A percentile compares a stretch with the other conserved stretches of the same genome.
phyloP scores from a whole-genome alignment of 2,113 vertebrate genomes.

The Spilogale gracilis region DNA sequence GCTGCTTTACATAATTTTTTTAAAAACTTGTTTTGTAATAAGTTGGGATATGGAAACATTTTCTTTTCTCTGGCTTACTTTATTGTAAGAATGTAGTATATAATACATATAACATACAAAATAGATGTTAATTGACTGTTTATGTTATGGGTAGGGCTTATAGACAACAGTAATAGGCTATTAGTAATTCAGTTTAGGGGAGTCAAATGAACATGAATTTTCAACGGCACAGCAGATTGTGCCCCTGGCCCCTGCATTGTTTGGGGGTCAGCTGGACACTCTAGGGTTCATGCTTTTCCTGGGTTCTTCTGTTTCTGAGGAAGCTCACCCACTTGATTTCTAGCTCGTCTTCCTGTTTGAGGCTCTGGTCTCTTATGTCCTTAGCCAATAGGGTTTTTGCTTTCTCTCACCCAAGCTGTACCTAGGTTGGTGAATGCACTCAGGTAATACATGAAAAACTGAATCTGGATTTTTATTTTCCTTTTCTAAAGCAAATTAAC shows the following conservation, averaged over 20 bases:
- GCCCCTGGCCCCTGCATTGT: not conserved
- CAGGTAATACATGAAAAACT: not conserved
- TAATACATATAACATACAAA: not conserved
- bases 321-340: not conserved
- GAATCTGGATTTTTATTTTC: not conserved
- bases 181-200: not conserved
- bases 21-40: not conserved
- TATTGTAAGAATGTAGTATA: not conserved
- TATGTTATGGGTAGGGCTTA: not conserved
- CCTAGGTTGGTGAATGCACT: not conserved
- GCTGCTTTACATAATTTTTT: not conserved
- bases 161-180: not conserved
- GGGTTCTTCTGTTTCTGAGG: not conserved
- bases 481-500: not conserved
- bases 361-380: not conserved
- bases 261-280: not conserved
- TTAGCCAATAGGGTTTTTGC: not conserved
- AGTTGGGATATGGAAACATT: not conserved
- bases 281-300: not conserved
- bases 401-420: not conserved
- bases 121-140: not conserved
- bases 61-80: not conserved
- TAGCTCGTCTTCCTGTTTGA: not conserved
- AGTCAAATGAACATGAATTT: not conserved
- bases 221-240: not conserved